Percentiles rank a stretch among this genome's conserved stretches.
phyloP scores from a whole-genome alignment of 2,888 invertebrate species.

The Pediacus dermestoides region DNA sequence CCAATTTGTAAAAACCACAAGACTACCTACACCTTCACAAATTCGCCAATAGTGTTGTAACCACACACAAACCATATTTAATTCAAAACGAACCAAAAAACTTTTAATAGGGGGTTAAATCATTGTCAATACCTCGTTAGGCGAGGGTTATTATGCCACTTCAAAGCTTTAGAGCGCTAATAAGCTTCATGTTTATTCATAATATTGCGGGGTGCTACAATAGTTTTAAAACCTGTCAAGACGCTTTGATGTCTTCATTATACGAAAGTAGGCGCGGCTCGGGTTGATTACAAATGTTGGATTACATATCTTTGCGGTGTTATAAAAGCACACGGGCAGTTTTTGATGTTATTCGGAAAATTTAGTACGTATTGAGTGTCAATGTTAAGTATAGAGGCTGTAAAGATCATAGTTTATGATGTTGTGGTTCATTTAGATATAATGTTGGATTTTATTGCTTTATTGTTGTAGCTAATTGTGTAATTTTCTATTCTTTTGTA shows the following conservation, averaged over 20 bases:
- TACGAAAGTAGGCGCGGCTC: slow-evolving; percentile 31
- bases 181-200: slow-evolving; percentile 37
- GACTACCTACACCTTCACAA: slow-evolving; percentile 5
- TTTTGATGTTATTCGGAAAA: slow-evolving; percentile 17
- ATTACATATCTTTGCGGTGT: slow-evolving; percentile 20
- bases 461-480: slow-evolving; percentile 21
- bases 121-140: slow-evolving; percentile 30
- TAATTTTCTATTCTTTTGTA: slow-evolving; percentile 25
- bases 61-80: slow-evolving; percentile 6
- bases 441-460: slow-evolving; percentile 24
- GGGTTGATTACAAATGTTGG: slow-evolving; percentile 30
- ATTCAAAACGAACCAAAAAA: slow-evolving; percentile 13
- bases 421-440: slow-evolving; percentile 17
- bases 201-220: slow-evolving; percentile 30
- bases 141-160: slow-evolving; percentile 26
- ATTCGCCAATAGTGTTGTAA: too few species aligned
- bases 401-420: slow-evolving; percentile 12
- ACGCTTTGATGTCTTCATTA: slow-evolving; percentile 35
- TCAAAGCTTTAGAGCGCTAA: slow-evolving; percentile 24
- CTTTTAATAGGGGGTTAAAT: slow-evolving; percentile 22
- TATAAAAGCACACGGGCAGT: slow-evolving; percentile 14
- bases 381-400: slow-evolving; percentile 11
- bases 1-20: slow-evolving; percentile 12
- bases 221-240: slow-evolving; percentile 30
- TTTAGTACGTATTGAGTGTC: slow-evolving; percentile 16